These are phyloP conservation scores for Gonioctena quinquepunctata DNA, from an alignment of 1,140 invertebrate species.

Conservation along the genomic window DNA sequence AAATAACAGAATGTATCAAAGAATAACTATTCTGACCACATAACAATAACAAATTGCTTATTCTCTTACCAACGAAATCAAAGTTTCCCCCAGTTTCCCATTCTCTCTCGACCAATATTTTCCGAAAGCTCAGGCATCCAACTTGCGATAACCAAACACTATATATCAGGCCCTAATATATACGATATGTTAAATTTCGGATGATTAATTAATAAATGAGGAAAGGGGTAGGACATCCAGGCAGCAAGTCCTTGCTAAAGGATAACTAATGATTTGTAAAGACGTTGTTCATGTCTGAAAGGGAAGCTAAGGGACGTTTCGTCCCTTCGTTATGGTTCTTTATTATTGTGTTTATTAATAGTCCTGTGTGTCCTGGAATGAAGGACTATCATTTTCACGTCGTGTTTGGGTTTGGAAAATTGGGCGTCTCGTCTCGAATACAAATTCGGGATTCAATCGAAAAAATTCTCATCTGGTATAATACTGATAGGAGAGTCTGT, in stretches of 20 bases:
- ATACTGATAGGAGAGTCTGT: no score
- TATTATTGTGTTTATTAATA: slow-evolving; percentile 41
- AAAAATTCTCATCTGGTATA: no score
- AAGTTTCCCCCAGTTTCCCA: background rate
- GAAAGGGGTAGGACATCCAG: slow-evolving; percentile 23
- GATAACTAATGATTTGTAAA: slow-evolving; percentile 42
- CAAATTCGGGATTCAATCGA: slow-evolving; percentile 2
- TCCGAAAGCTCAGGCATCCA: slow-evolving; percentile 2
- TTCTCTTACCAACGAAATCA: no score
- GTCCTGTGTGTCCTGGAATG: slow-evolving; percentile 26
- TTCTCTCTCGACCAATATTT: slow-evolving; percentile 7
- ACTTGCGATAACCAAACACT: slow-evolving; percentile 17
- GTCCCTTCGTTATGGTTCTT: slow-evolving; percentile 34
- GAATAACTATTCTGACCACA: no score
- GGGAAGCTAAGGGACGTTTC: slow-evolving; percentile 25
- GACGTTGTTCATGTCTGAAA: slow-evolving; percentile 35
- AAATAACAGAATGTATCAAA: no score
- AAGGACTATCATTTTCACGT: slow-evolving; percentile 19
- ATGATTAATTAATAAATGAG: slow-evolving; percentile 36
- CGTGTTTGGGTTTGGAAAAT: slow-evolving; percentile 18
- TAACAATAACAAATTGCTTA: no score
- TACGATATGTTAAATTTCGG: slow-evolving; percentile 33
- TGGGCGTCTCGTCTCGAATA: background rate
- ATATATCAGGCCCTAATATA: slow-evolving; percentile 21
- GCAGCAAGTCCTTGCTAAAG: slow-evolving; percentile 32